Percentiles rank a stretch among this genome's conserved stretches.
Conservation (phyloP, 2,888 invertebrate genomes). For the Agrochola circellaris region DNA sequence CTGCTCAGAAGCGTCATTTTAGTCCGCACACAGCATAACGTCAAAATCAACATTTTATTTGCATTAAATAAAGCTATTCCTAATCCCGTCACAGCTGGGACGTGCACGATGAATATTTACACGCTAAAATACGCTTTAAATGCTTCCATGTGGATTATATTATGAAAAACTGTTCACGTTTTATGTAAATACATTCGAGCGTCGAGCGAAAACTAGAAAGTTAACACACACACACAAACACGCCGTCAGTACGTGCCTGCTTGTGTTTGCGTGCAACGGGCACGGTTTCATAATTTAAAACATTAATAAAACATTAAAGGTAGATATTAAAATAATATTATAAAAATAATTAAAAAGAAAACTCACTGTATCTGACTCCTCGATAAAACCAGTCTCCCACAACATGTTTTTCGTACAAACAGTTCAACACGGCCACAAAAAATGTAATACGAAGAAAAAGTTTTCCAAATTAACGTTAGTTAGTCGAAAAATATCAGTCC, state of each 20-base stretch:
- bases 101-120: conserved; percentile 86
- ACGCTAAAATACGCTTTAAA: conserved; percentile 81
- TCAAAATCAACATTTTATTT: conserved; percentile 79
- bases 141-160: conserved; percentile 87
- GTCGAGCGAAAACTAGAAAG: conserved; percentile 90
- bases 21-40: conserved; percentile 69
- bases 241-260: conserved; percentile 57
- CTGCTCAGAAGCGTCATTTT: conserved; percentile 65
- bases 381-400: conserved; percentile 87
- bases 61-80: conserved; percentile 84
- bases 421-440: conserved; percentile 84
- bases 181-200: conserved; percentile 88
- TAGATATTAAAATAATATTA: conserved; percentile 33
- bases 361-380: conserved; percentile 88
- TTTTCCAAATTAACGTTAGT: conserved; percentile 53
- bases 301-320: conserved; percentile 72
- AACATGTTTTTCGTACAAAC: conserved; percentile 82
- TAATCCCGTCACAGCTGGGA: conserved; percentile 79
- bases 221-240: conserved; percentile 81
- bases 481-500: conserved; percentile 77
- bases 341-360: conserved; percentile 65
- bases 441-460: conserved; percentile 45
- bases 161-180: conserved; percentile 90
- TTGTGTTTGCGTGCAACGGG: conserved; percentile 74
- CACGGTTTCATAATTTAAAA: conserved; percentile 84